Percentiles rank a stretch among this genome's conserved stretches.
These are phyloP conservation scores for Callionymus lyra DNA, from an alignment of 2,113 vertebrate genomes.

Conservation along the genomic window DNA sequence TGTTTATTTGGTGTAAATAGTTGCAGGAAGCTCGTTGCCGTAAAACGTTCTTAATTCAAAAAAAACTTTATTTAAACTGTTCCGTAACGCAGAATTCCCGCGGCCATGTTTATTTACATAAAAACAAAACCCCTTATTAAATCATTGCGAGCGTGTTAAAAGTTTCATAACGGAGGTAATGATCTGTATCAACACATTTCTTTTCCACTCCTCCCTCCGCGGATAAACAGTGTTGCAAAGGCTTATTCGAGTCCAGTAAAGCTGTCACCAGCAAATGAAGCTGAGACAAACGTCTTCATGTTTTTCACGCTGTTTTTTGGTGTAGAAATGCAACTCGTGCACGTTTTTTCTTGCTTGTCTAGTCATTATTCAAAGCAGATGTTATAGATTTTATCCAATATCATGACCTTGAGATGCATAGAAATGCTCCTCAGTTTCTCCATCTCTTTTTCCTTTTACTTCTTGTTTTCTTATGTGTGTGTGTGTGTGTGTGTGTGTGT, in stretches of 20 bases:
- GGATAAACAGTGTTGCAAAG: background rate
- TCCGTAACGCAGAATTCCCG: too few species aligned
- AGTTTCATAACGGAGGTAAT: too few species aligned
- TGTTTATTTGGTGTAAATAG: too few species aligned
- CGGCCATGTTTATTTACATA: too few species aligned
- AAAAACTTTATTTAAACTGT: too few species aligned
- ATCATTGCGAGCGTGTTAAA: too few species aligned
- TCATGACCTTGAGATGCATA: constrained; percentile 61
- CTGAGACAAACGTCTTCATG: constrained; percentile 40
- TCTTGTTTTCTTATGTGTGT: too few species aligned
- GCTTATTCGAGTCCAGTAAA: constrained; percentile 25
- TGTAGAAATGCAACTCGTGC: constrained; percentile 36
- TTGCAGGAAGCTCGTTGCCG: too few species aligned
- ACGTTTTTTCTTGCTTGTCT: constrained; percentile 64
- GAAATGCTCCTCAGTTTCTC: constrained; percentile 42
- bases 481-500: constrained; percentile 6
- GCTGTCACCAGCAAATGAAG: constrained; percentile 49
- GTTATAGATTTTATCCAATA: constrained; percentile 60
- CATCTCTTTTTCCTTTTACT: background rate
- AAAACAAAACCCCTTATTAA: too few species aligned
- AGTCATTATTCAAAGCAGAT: constrained; percentile 66
- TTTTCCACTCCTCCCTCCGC: too few species aligned
- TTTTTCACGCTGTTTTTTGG: constrained; percentile 32
- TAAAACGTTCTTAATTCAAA: too few species aligned
- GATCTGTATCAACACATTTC: too few species aligned